A percentile compares a stretch with the other conserved stretches of the same genome.
Conservation (phyloP, 1,140 invertebrate species). For the Drosophila insularis region DNA sequence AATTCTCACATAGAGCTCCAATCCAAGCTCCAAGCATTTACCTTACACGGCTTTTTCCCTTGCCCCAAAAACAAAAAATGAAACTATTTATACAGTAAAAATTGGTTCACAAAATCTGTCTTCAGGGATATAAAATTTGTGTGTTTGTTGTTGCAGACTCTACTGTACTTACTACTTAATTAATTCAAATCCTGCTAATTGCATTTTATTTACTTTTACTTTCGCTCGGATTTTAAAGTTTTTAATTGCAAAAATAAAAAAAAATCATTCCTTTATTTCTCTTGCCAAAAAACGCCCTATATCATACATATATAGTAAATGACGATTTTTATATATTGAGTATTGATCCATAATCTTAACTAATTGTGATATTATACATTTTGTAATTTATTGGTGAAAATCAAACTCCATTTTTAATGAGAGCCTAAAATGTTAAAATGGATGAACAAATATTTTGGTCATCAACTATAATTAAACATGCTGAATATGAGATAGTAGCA, state of each 20-base stretch:
- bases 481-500: no score
- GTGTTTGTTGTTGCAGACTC: neutral
- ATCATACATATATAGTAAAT: no score
- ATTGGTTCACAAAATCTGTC: conserved; percentile 9
- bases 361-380: no score
- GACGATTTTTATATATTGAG: no score
- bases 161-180: conserved; percentile 68
- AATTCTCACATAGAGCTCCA: neutral
- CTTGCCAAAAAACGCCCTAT: no score
- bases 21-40: neutral
- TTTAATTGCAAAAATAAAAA: conserved; percentile 55
- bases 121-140: neutral
- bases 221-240: conserved; percentile 63
- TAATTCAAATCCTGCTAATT: conserved; percentile 79
- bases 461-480: no score
- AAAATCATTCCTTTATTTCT: neutral
- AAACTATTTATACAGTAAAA: conserved; percentile 39
- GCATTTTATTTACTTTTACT: conserved; percentile 74
- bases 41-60: conserved; percentile 5
- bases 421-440: no score
- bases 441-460: no score
- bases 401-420: no score
- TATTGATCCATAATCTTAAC: no score
- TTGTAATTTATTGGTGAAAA: no score
- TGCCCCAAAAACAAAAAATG: conserved; percentile 2